Conservation (phyloP, 1,140 invertebrate species). For the Drosophila quadrilineata region DNA sequence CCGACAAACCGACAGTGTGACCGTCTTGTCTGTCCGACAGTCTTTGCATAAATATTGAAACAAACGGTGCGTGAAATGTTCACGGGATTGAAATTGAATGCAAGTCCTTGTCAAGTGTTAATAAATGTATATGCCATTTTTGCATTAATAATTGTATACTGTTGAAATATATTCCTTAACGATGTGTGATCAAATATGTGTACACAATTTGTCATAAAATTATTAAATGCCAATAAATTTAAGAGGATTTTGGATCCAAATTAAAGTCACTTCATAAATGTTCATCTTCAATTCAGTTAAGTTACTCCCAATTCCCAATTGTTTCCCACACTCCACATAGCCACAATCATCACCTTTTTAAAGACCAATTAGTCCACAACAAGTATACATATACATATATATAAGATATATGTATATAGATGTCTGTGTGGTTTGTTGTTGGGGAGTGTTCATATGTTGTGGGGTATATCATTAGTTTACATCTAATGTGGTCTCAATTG, state of each 20-base stretch:
- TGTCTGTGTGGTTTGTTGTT: too few species aligned
- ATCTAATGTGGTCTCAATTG: constrained; percentile 66
- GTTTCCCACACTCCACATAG: constrained; percentile 35
- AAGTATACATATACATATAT: constrained; percentile 2
- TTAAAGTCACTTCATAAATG: background rate
- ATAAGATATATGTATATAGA: too few species aligned
- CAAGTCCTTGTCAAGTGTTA: background rate
- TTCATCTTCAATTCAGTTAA: background rate
- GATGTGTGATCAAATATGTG: too few species aligned
- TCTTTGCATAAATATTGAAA: constrained; percentile 24
- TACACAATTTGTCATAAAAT: too few species aligned
- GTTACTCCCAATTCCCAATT: too few species aligned
- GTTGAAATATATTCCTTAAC: background rate
- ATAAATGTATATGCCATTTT: constrained; percentile 51
- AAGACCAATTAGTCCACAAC: constrained; percentile 62
- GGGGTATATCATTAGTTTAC: constrained; percentile 70
- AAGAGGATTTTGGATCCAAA: background rate
- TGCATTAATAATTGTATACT: constrained; percentile 9
- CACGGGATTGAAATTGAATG: constrained; percentile 50
- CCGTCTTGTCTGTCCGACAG: background rate
- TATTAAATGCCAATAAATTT: background rate
- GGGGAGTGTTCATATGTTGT: constrained; percentile 43
- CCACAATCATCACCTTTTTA: constrained; percentile 42
- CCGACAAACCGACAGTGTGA: constrained; percentile 38
- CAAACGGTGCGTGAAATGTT: constrained; percentile 45